Evolutionary conservation across 2,113 vertebrate genomes (phyloP), one percentile per base, ranked within the genome.

Genomic region (Phoenicopterus ruber): DNA sequence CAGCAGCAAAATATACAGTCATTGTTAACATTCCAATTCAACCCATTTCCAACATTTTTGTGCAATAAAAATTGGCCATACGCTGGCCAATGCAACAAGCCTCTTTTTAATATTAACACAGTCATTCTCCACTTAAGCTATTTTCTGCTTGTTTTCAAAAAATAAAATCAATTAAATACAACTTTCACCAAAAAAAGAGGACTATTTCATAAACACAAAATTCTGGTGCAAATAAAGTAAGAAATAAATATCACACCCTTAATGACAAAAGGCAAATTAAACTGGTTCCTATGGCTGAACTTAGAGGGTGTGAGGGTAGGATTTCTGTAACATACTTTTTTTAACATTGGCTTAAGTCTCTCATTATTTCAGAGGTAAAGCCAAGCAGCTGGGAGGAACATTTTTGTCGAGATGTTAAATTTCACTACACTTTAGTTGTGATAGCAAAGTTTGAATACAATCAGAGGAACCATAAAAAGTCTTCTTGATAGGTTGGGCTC

Each of bases 1-100:
- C 96, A 98, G 97, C 97, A 98, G 98, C 97, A 97, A 97, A 98
- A 97, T 86, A 97, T 44, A 95, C 92, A 96, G 96, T 97, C 85
- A 80, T 63, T 86, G 93, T 95, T 95, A 97, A 97, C 97, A 95
- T 97, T 98, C 93, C 52, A 86, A 96, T 95, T 96, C 98, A 98
- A 97, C 83, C 95, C 74, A 96, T 95, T 95, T 96, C 92, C 96
- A 95, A 93, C 81, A 82, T 88, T 96, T 97, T 97, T 98, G 98
- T 98, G 97, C 97, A 98, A 97, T 95, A 98, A 97, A 97, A 90
- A 58, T 46, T 84, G 93, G 97, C 97, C 97, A 94, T 90, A 65
- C 70, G 40, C 82, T 96, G 97, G 94, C 97, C 98, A 98, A 98
- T 93, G 78, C 91, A 95, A 97, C 78, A 88, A 88, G 71, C 90